Percentiles rank a stretch among this genome's conserved stretches.
Evolutionary conservation across 2,113 vertebrate genomes (phyloP).

Genomic region (Chauna torquata): DNA sequence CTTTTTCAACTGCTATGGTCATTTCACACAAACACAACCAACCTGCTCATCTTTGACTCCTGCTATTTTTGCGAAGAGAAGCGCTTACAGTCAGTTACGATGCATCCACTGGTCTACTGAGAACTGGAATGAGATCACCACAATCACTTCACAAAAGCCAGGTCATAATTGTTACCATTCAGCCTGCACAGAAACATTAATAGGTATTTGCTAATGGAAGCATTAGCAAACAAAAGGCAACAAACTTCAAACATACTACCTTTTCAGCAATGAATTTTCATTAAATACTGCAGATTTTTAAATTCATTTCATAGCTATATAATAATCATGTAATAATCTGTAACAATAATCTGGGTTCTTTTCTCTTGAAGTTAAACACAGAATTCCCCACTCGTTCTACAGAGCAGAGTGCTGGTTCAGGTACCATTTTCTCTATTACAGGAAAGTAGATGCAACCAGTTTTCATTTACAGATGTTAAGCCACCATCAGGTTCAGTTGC

Average conservation of each 20-base stretch:
- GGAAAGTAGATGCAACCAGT: neutral
- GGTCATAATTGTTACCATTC: neutral
- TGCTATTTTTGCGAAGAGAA: neutral
- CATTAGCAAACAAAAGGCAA: too few relatives aligned
- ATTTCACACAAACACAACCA: neutral
- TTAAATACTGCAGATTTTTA: fast-evolving
- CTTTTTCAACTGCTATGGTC: neutral
- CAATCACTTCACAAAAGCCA: neutral
- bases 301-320: neutral
- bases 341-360: neutral
- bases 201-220: neutral
- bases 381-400: neutral
- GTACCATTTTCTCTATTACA: neutral
- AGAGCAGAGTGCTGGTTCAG: neutral
- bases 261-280: neutral
- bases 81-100: neutral
- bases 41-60: neutral
- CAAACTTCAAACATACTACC: neutral
- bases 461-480: neutral
- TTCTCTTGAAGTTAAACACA: neutral
- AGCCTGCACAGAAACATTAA: neutral
- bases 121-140: neutral
- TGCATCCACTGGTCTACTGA: neutral
- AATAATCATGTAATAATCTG: neutral
- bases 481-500: neutral